Conservation (phyloP, 2,888 invertebrate genomes). For the Frankliniella fusca region DNA sequence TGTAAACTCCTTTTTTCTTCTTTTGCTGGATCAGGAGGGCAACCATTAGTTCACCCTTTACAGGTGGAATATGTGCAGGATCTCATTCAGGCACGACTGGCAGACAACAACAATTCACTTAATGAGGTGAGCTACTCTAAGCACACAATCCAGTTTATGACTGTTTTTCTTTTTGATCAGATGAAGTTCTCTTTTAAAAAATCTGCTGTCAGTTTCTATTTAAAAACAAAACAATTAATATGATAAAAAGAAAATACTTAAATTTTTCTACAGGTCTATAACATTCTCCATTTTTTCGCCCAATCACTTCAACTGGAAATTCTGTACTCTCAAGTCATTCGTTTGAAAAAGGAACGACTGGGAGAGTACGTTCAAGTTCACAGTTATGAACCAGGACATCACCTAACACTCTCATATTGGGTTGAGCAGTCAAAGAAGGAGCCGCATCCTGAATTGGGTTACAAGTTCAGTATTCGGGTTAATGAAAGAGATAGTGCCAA, state of each 20-base stretch:
- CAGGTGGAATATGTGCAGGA: conserved; percentile 93
- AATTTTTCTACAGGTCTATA: conserved; percentile 57
- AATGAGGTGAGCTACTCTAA: conserved; percentile 52
- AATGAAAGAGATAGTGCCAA: conserved; percentile 77
- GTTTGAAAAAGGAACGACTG: conserved; percentile 81
- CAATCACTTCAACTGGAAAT: conserved; percentile 91
- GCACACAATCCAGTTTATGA: too few species aligned
- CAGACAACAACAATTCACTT: conserved; percentile 72
- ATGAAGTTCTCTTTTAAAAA: too few species aligned
- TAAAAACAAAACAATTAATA: too few species aligned
- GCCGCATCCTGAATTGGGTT: conserved; percentile 77
- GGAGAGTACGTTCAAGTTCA: conserved; percentile 86
- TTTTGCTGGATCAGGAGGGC: conserved; percentile 66
- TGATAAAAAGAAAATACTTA: too few species aligned
- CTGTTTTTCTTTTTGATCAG: too few species aligned
- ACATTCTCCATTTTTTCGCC: conserved; percentile 85
- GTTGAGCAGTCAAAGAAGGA: conserved; percentile 61
- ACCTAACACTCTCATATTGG: conserved; percentile 93
- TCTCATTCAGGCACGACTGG: conserved; percentile 82
- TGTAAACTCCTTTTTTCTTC: conserved; percentile 30
- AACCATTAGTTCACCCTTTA: conserved; percentile 87
- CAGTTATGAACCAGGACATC: conserved; percentile 83
- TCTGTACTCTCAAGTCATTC: conserved; percentile 80
- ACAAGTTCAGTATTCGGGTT: conserved; percentile 82
- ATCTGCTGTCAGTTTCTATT: too few species aligned